Evolutionary conservation across 1,140 invertebrate genomes (phyloP), one percentile per base, ranked within the genome.

Genomic region (Sitophilus oryzae): DNA sequence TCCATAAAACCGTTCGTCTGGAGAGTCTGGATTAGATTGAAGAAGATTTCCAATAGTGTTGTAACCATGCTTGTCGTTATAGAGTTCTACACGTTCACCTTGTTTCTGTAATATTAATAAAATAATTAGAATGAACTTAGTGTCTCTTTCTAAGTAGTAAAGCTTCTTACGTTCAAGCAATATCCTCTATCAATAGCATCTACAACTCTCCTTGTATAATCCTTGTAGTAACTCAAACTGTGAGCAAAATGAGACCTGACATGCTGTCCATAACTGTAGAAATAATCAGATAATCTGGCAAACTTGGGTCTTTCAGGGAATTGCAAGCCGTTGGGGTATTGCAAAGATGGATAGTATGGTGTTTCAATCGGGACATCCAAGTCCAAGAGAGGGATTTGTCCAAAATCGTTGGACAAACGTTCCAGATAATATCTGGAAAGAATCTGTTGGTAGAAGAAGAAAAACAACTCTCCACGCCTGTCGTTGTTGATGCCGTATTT

Each of bases 361-460:
- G 80, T 74, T 23, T 79, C 64, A 51, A 82, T 70, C 8, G 76
- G 64, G 38, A 71, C 70, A 61, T 78, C 71, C 65, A 74, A 79
- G 56, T 77, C 75, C 58, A 84, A 70, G 9, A 74, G 68, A 6
- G 77, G 73, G 49, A 85, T 77, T 54, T 82, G 78, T 19, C 78
- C 79, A 14, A 82, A 64, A 25, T 76, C 77, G 55, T 84, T 80
- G 4, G 82, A 79, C 22, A 85, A 61, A 61, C 83, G 78, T 68
- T 88, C 84, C 65, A 86, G 66, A 56, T 85, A 80, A 70, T 85
- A 87, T 59, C 81, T 79, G 22, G 75, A 70, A 42, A 85, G 53
- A 1, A 86, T 40, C 67, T 83, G 82, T 58, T 83, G 80, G 49
- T 83, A 76, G 3, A 70, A 58, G 61, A 73, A 80, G 65, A 79